A percentile compares a stretch with the other conserved stretches of the same genome.
These are phyloP conservation scores for Tapirus indicus DNA, from an alignment of 2,797 vertebrate species.

Conservation along the genomic window DNA sequence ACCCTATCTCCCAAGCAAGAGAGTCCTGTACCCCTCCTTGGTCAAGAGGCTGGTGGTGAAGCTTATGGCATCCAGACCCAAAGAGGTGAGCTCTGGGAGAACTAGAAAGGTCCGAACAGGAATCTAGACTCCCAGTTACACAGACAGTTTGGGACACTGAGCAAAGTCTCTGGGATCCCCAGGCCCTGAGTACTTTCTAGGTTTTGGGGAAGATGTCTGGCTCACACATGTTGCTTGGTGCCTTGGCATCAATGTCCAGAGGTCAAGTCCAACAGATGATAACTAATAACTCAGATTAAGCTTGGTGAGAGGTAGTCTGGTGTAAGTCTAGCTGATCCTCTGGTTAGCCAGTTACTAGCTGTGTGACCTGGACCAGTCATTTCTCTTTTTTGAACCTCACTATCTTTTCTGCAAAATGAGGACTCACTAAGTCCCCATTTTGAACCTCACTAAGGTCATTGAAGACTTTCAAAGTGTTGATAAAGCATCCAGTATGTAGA, in stretches of 20 bases:
- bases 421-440: no score
- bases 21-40: slow-evolving; percentile 67
- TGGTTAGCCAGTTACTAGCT: not conserved
- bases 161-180: not conserved
- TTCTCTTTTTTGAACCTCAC: not conserved
- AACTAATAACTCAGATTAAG: not conserved
- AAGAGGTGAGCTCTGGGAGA: slow-evolving; percentile 62
- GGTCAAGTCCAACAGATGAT: not conserved
- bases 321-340: no score
- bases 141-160: not conserved
- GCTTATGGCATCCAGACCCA: not conserved
- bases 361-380: not conserved
- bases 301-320: not conserved
- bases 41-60: slow-evolving; percentile 79
- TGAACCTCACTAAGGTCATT: not conserved
- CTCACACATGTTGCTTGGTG: not conserved
- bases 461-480: not conserved
- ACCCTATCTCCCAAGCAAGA: slow-evolving; percentile 38
- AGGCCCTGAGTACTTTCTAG: not conserved
- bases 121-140: not conserved
- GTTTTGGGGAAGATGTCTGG: not conserved
- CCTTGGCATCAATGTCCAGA: not conserved
- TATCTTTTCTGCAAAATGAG: not conserved
- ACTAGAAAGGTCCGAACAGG: not conserved
- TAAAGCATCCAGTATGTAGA: not conserved